Evolutionary conservation across 37 sponge, comb jelly and placozoan genomes (phyloP), one percentile per base, ranked within the genome.

Genomic region (Ianthella basta): DNA sequence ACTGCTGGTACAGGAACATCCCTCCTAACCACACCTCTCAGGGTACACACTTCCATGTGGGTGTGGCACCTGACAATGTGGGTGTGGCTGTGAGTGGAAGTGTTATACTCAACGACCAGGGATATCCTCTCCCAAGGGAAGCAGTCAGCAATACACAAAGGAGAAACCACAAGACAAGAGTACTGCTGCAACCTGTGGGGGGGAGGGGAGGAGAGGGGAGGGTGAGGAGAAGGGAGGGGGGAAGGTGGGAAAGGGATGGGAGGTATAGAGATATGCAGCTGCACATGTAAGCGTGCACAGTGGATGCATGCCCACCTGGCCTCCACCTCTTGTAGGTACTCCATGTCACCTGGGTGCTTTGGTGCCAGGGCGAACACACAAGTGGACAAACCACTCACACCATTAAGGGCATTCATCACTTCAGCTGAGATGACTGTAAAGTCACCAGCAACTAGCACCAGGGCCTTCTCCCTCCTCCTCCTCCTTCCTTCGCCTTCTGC

Each of bases 121-220:
- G 86, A 56, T 27, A 90, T 84, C 56, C 83, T 84, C 79, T 93
- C 88, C 94, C 94, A 93, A 37, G 88, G 94, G 54, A 93, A 93
- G 72, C 34, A 34, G 27, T 50, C 82, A 33, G 85, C 25, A 0
- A 81, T 14, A 29, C 72, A 72, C 36, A 68, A 19, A 13, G 24
- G 38, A 4, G 92, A 88, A 23, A 91, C 82, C 56, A 93, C 87
- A 56, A 93, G 85, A 69, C 93, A 93, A 55, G 89, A 80, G 29
- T 93, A 89, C 82, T 86, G 80, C 16, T 89, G 87, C 41, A 92
- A 65, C 64, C 92, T 92, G 55, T 18, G 74, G 23, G 34, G 29
- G 16, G 34, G 16, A 27, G 3, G 64, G 27, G 64, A 27, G 27
- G 27, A 41, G 41, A 39, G 27, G 19, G 83, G 21, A 38, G 54